Evolutionary conservation across 2,888 invertebrate genomes (phyloP).

Genomic region (Amaurobius ferox): DNA sequence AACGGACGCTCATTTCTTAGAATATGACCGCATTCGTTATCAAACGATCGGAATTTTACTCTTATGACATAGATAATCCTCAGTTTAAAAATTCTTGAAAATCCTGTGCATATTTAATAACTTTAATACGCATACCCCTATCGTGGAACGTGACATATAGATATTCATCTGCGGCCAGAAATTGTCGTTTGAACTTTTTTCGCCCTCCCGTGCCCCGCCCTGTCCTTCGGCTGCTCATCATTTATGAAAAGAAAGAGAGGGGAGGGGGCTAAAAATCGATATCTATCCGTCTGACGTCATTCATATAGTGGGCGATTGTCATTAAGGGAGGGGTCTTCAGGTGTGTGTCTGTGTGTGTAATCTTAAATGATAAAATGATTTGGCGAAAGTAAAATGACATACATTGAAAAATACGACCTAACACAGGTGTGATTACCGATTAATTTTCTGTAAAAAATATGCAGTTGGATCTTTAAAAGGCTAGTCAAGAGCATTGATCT

Average conservation of each 20-base stretch:
- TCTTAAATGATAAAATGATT: too few relatives aligned
- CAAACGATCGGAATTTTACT: too few relatives aligned
- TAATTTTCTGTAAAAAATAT: too few relatives aligned
- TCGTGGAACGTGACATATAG: background rate
- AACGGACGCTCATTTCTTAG: too few relatives aligned
- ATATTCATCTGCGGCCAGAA: constrained; percentile 2
- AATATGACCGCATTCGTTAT: too few relatives aligned
- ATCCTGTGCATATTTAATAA: background rate
- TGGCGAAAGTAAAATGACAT: too few relatives aligned
- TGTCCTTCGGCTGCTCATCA: constrained; percentile 34
- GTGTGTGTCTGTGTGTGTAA: too few relatives aligned
- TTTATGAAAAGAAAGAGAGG: constrained; percentile 36
- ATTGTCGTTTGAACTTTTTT: background rate
- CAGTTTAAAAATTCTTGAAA: constrained; percentile 1
- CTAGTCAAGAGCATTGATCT: too few relatives aligned
- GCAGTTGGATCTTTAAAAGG: too few relatives aligned
- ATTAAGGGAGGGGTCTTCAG: constrained; percentile 46
- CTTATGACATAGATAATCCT: too few relatives aligned
- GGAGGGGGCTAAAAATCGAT: constrained; percentile 31
- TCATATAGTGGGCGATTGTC: constrained; percentile 9
- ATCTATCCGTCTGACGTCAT: constrained; percentile 40
- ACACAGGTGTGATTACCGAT: too few relatives aligned
- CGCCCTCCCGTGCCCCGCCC: background rate
- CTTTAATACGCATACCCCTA: background rate
- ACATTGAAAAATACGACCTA: too few relatives aligned